Evolutionary conservation across 2,888 invertebrate species (phyloP), one percentile per base, ranked within the genome.

Genomic region (Poecilobothrus nobilitatus): DNA sequence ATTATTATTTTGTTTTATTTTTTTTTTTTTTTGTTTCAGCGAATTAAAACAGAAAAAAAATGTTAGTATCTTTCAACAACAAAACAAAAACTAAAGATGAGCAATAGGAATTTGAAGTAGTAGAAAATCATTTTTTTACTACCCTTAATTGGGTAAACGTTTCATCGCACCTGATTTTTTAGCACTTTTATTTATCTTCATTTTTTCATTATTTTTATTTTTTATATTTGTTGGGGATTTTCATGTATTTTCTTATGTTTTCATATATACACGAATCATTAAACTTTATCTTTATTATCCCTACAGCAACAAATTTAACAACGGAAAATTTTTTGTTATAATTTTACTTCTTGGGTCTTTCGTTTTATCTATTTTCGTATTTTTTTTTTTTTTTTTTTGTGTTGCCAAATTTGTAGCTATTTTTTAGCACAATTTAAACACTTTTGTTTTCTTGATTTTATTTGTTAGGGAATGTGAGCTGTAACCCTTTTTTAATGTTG

Each of bases 81-180:
- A 37, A 4, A 37, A 37, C 10, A 37, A 37, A 37, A 37, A 10
- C 37, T 37, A 10, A 27, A 27, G 37, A 37, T 10, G 37, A 37
- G 37, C 2, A 37, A 37, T 37, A 10, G 8, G 37, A 10, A 37
- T 12, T 53, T 53, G 18, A 53, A 53, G 7, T 27, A 27, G 27
- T 27, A 27, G 27, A 27, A 27, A 27, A 4, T 4, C 18, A 12
- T 3, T 53, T 53, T 53, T 53, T 53, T 53, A 53, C 53, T 53
- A 53, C 53, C 53, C 53, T 53, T 53, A 53, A 53, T 53, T 53
- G 53, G 53, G 53, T 53, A 53, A 53, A 53, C 53, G 53, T 53
- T 53, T 53, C 53, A 53, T 53, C 53, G 53, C 53, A 53, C 53
- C 53, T 53, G 53, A 53, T 53, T 53, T 53, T 53, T 53, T n/a